These are phyloP conservation scores for Cebus imitator DNA, from an alignment of 2,113 vertebrate species.

Conservation along the genomic window DNA sequence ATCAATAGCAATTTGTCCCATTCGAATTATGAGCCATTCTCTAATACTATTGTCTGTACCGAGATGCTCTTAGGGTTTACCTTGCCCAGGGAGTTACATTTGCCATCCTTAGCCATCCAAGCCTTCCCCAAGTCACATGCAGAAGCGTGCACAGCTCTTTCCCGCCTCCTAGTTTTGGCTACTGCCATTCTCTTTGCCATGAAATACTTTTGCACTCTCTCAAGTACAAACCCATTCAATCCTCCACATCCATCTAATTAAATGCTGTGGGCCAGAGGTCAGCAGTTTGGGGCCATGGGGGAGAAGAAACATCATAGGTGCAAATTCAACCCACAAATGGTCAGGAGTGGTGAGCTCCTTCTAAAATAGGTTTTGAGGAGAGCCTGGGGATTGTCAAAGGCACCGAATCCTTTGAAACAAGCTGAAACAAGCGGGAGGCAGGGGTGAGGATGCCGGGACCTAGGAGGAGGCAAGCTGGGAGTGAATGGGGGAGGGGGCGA, in stretches of 20 bases:
- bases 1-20: not conserved
- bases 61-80: not conserved
- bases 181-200: not conserved
- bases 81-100: not conserved
- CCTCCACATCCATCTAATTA: not conserved
- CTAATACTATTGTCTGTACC: not conserved
- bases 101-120: too few species aligned
- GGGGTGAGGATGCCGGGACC: not conserved
- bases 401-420: not conserved
- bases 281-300: not conserved
- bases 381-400: not conserved
- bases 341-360: not conserved
- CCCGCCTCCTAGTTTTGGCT: not conserved
- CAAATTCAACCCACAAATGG: not conserved
- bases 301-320: not conserved
- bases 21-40: not conserved
- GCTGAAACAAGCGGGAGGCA: not conserved
- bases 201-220: not conserved
- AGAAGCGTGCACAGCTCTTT: not conserved
- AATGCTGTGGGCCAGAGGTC: not conserved
- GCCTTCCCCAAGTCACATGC: not conserved
- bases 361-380: not conserved
- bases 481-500: not conserved
- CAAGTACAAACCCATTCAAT: not conserved
- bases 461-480: not conserved